A percentile compares a stretch with the other conserved stretches of the same genome.
Conservation (phyloP, 2,113 vertebrate genomes). For the Neodontobutis hainanensis region DNA sequence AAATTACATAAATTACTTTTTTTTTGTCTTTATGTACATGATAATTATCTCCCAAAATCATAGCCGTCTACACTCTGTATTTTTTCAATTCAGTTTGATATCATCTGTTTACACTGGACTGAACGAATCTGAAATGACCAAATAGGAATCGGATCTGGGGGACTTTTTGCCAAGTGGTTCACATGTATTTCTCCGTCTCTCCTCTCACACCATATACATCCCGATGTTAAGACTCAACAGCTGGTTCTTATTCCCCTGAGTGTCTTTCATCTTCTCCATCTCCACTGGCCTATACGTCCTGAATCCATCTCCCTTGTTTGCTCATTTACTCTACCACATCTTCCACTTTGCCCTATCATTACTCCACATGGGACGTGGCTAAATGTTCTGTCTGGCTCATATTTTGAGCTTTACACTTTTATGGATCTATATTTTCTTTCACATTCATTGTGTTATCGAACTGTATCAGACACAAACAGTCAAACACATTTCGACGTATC, state of each 20-base stretch:
- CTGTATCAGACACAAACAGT: constrained; percentile 18
- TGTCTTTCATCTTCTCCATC: constrained; percentile 39
- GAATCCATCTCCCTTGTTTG: constrained; percentile 19
- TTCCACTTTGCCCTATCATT: constrained; percentile 7
- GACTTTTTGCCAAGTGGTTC: constrained; percentile 21
- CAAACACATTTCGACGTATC: constrained; percentile 25
- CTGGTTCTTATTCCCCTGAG: constrained; percentile 55
- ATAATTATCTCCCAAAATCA: no score
- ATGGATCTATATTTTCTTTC: background rate
- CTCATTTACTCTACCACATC: constrained; percentile 2
- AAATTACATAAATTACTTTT: no score
- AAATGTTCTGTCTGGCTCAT: constrained; percentile 23
- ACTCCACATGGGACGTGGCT: background rate
- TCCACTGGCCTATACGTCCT: constrained; percentile 42
- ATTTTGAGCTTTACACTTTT: no score
- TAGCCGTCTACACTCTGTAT: no score
- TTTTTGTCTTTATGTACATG: no score
- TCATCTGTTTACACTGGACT: background rate
- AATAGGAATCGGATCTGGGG: background rate
- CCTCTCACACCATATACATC: constrained; percentile 44
- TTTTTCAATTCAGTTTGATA: no score
- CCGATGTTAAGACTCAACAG: constrained; percentile 51
- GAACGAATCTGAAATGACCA: background rate
- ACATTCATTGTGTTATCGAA: background rate
- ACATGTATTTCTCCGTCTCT: constrained; percentile 29